These are phyloP conservation scores for Piscicola geometra DNA, from an alignment of 2,888 invertebrate species.

Conservation along the genomic window DNA sequence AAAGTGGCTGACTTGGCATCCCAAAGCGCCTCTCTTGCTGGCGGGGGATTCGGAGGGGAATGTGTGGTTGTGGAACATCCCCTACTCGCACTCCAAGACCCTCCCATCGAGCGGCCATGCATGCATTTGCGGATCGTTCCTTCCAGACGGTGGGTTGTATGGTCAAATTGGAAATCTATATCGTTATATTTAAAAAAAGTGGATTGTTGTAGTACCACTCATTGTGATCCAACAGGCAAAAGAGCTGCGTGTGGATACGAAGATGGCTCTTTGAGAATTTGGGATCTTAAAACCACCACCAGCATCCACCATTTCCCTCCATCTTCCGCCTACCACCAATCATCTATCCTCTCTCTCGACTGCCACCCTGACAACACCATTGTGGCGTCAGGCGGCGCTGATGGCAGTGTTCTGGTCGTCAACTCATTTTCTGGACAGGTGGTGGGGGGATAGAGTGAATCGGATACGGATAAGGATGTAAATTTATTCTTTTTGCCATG, in stretches of 20 bases:
- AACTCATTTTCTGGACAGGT: constrained; percentile 28
- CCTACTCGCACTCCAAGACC: constrained; percentile 25
- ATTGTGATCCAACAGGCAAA: constrained; percentile 6
- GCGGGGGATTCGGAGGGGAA: constrained; percentile 25
- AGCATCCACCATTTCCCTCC: constrained; percentile 14
- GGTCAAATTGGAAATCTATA: no score
- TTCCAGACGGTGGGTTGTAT: constrained; percentile 25
- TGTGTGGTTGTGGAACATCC: constrained; percentile 31
- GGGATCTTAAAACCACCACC: constrained; percentile 27
- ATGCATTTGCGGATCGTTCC: constrained; percentile 8
- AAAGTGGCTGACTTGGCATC: constrained; percentile 33
- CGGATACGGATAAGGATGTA: no score
- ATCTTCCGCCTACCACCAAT: constrained; percentile 17
- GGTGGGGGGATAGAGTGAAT: not conserved
- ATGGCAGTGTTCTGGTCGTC: constrained; percentile 26
- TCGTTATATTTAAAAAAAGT: no score
- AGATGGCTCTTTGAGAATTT: constrained; percentile 24
- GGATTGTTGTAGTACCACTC: no score
- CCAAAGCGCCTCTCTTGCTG: constrained; percentile 22
- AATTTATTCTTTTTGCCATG: not conserved
- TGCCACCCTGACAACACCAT: constrained; percentile 17
- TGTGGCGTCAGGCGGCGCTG: constrained; percentile 15
- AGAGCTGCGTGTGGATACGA: constrained; percentile 18
- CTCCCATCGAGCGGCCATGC: constrained; percentile 1
- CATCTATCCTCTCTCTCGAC: constrained; percentile 3